Evolutionary conservation across 1,140 invertebrate species (phyloP).

Genomic region (Drosophila cardini): DNA sequence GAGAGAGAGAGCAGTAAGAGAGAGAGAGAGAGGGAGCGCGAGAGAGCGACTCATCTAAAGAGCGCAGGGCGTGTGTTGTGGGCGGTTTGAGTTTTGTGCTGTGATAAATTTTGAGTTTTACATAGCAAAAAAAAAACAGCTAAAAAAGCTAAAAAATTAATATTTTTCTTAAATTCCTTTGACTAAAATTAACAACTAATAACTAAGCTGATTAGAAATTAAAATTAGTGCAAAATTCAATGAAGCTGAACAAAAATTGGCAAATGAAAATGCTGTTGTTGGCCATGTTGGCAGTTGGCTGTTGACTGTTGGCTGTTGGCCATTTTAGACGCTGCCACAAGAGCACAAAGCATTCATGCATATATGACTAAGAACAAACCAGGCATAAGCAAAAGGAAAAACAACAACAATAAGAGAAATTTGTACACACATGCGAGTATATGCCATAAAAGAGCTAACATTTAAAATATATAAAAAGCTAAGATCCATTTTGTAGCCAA

Average conservation of each 20-base stretch:
- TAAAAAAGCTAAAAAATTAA: slow-evolving; percentile 18
- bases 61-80: slow-evolving; percentile 12
- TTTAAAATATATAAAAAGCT: slow-evolving; percentile 63
- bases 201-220: slow-evolving; percentile 10
- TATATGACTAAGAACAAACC: slow-evolving; percentile 82
- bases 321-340: slow-evolving; percentile 9
- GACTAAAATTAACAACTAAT: slow-evolving; percentile 15
- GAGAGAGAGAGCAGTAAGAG: slow-evolving; percentile 16
- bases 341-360: slow-evolving; percentile 76
- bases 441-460: slow-evolving; percentile 18
- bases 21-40: slow-evolving; percentile 8
- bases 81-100: slow-evolving; percentile 18
- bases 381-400: slow-evolving; percentile 56
- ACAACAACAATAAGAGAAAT: slow-evolving; percentile 14
- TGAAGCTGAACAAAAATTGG: slow-evolving; percentile 65
- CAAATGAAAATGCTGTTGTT: slow-evolving; percentile 18
- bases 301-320: slow-evolving; percentile 8
- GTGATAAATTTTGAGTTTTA: slow-evolving; percentile 42
- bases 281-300: slow-evolving; percentile 1
- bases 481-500: slow-evolving; percentile 76
- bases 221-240: slow-evolving; percentile 59
- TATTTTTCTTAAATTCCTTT: not conserved
- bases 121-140: slow-evolving; percentile 26
- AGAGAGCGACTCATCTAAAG: not conserved
- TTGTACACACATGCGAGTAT: slow-evolving; percentile 13